These are phyloP conservation scores for Caenorhabditis macrosperma DNA, from an alignment of 2,888 invertebrate genomes.

Conservation along the genomic window DNA sequence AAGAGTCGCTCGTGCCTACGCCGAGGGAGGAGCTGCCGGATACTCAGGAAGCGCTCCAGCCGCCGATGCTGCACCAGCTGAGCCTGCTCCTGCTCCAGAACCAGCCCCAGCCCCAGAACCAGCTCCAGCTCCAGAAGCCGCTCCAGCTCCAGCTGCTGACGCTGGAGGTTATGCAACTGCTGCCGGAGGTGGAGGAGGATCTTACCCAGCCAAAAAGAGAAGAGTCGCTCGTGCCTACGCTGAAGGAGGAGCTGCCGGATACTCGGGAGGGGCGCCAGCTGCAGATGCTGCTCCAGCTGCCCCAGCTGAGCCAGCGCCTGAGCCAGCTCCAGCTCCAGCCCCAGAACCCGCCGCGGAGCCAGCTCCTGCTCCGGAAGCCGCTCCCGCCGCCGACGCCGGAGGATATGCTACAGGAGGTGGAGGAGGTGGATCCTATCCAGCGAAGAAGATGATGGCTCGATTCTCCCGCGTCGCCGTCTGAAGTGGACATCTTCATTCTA, in stretches of 20 bases:
- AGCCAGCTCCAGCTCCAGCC: conserved; percentile 14
- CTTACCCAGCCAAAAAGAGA: too few species aligned
- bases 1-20: conserved; percentile 37
- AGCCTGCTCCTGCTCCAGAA: conserved; percentile 14
- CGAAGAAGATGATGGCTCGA: conserved; percentile 14
- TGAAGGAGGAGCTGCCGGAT: conserved; percentile 21
- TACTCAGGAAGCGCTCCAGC: conserved; percentile 15
- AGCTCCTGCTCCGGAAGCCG: background rate
- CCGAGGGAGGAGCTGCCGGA: conserved; percentile 18
- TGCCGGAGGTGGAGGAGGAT: too few species aligned
- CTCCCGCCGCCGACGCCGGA: background rate
- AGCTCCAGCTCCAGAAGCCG: conserved; percentile 15
- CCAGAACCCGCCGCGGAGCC: background rate
- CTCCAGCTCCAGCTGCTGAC: conserved; percentile 10
- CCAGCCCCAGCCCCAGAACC: conserved; percentile 13
- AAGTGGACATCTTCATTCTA: background rate
- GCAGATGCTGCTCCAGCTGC: conserved; percentile 16
- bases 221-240: too few species aligned
- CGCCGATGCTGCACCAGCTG: conserved; percentile 7
- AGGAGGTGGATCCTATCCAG: conserved; percentile 4
- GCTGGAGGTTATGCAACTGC: too few species aligned
- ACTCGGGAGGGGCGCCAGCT: background rate
- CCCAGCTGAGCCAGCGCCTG: background rate
- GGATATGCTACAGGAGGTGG: background rate
- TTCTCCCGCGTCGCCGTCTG: background rate